A percentile compares a stretch with the other conserved stretches of the same genome.
Conservation (phyloP, 2,113 vertebrate genomes). For the Albula goreensis region DNA sequence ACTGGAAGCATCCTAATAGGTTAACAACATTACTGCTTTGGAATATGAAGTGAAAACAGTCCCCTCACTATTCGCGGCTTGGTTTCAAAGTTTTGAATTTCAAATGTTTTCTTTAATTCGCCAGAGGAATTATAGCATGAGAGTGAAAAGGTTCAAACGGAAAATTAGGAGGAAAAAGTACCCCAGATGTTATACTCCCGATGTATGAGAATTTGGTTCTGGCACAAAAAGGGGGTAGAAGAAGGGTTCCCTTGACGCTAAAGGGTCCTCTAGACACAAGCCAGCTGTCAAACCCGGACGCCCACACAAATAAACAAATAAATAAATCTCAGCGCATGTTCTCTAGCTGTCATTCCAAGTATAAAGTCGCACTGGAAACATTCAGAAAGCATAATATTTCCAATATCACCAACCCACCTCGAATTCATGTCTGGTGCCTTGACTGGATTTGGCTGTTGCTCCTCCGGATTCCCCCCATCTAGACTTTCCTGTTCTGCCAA, state of each 20-base stretch:
- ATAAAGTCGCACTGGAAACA: conserved; percentile 1
- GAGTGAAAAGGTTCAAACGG: conserved; percentile 26
- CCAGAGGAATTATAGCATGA: conserved; percentile 24
- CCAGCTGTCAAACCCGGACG: conserved; percentile 20
- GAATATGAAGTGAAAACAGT: not conserved
- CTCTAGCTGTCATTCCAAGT: not conserved
- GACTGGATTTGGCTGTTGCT: conserved; percentile 51
- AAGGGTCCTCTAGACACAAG: conserved; percentile 4
- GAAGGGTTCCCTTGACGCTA: conserved; percentile 18
- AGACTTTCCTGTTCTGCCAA: conserved; percentile 39
- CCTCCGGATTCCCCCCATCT: conserved; percentile 56
- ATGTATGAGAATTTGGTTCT: conserved; percentile 31
- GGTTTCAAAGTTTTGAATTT: conserved; percentile 18
- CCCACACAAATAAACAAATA: conserved; percentile 10
- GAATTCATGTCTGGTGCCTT: conserved; percentile 73
- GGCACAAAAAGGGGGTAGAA: conserved; percentile 18
- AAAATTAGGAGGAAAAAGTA: conserved; percentile 17
- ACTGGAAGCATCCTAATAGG: not conserved
- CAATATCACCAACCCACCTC: conserved; percentile 59
- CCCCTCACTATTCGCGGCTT: not conserved
- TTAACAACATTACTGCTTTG: conserved; percentile 6
- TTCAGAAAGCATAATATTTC: conserved; percentile 13
- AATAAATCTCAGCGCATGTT: conserved; percentile 12
- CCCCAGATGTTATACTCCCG: conserved; percentile 28
- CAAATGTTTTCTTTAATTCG: conserved; percentile 17